Percentiles rank a stretch among this genome's conserved stretches.
These are phyloP conservation scores for Lutjanus erythropterus DNA, from an alignment of 2,113 vertebrate species.

Conservation along the genomic window DNA sequence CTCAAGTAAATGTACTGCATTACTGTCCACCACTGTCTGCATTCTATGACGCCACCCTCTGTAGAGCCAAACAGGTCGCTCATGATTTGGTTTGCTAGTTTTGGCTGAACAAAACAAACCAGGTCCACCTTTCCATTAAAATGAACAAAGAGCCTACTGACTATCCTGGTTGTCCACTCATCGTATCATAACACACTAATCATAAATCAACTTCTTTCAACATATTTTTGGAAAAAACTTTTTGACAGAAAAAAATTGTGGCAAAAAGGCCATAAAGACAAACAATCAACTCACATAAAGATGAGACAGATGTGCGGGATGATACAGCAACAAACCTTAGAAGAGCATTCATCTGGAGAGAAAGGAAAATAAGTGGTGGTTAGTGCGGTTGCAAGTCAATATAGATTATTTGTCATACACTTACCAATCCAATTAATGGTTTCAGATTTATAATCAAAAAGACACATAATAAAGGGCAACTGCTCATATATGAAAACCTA, in stretches of 20 bases:
- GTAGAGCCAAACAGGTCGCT: no score
- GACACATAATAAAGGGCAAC: constrained; percentile 41
- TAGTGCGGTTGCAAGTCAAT: constrained; percentile 9
- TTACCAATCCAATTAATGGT: constrained; percentile 37
- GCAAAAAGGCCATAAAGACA: neutral
- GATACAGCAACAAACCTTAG: neutral
- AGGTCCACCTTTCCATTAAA: no score
- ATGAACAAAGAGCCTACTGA: no score
- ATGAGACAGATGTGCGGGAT: constrained; percentile 6
- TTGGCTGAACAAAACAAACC: no score
- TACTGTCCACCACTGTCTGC: no score
- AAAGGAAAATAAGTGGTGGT: neutral
- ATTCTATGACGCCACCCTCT: no score
- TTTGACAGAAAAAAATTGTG: neutral
- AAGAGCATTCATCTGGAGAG: neutral
- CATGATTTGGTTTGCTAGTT: no score
- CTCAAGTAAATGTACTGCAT: no score
- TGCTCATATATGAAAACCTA: constrained; percentile 39
- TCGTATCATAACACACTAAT: constrained; percentile 8
- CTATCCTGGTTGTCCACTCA: neutral
- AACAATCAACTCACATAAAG: constrained; percentile 10
- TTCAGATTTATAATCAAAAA: constrained; percentile 36
- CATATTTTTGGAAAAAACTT: neutral
- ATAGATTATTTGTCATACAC: constrained; percentile 34
- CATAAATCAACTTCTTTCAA: neutral